Percentiles rank a stretch among this genome's conserved stretches.
These are phyloP conservation scores for Drosophila nigrodunni DNA, from an alignment of 1,140 invertebrate species.

Conservation along the genomic window DNA sequence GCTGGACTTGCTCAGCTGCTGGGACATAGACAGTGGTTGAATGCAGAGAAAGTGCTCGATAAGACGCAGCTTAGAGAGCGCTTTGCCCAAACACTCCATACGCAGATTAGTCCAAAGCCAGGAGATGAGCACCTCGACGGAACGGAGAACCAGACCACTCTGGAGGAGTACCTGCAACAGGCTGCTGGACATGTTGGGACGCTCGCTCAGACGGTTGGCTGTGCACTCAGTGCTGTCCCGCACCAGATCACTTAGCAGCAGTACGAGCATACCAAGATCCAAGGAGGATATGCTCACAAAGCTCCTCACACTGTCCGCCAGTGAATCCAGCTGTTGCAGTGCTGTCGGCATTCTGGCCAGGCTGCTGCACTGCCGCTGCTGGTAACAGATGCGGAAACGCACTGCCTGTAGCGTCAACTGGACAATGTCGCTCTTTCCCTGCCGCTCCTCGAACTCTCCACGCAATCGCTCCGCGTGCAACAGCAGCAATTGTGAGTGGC, in stretches of 20 bases:
- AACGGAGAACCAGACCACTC: conserved; percentile 59
- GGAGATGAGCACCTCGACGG: conserved; percentile 59
- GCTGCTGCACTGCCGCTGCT: conserved; percentile 18
- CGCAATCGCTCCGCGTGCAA: conserved; percentile 48
- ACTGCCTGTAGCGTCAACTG: conserved; percentile 59
- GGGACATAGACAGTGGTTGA: conserved; percentile 31
- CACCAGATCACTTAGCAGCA: conserved; percentile 55
- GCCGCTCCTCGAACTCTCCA: conserved; percentile 49
- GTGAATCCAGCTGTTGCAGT: conserved; percentile 58
- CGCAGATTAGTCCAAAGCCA: conserved; percentile 75
- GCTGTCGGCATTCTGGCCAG: conserved; percentile 22
- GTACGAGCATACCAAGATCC: conserved; percentile 33
- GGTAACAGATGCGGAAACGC: conserved; percentile 63
- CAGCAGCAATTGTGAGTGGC: conserved; percentile 58
- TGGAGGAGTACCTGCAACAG: conserved; percentile 58
- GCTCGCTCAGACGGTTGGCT: conserved; percentile 67
- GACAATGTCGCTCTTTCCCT: conserved; percentile 65
- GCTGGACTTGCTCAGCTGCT: neutral
- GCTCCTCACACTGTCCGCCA: conserved; percentile 48
- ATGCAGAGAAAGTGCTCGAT: conserved; percentile 64
- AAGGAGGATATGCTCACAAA: conserved; percentile 53
- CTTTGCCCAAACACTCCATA: conserved; percentile 72
- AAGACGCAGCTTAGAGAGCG: conserved; percentile 60
- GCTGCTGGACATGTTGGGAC: conserved; percentile 47
- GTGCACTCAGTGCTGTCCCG: conserved; percentile 67